Evolutionary conservation across 2,797 vertebrate genomes (phyloP), one percentile per base, ranked within the genome.

Genomic region (Notolabrus celidotus): DNA sequence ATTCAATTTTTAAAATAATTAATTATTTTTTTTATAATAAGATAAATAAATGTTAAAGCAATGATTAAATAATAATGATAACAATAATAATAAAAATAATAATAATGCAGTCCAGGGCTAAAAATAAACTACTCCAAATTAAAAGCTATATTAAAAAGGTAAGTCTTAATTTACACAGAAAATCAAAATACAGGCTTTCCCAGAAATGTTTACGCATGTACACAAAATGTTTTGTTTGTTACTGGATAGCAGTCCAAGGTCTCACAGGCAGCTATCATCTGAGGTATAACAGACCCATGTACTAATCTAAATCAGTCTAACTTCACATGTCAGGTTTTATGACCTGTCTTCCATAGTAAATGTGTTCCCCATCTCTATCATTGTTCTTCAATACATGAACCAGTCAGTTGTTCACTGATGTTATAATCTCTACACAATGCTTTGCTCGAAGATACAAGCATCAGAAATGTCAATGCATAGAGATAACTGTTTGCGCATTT

Each of bases 291-390:
- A 79, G 70, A 82, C 46, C 22, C n/a, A 29, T 38, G 36, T 49
- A 27, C 43, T 80, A 50, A 80, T 78, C 47, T 63, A 47, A 60
- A 69, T 80, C 79, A 90, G 65, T 87, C 70, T 51, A 36, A 67
- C 33, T 42, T 61, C 43, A 72, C 53, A 67, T 80, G 64, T 66
- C 83, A 89, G 66, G 53, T 76, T 85, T 92, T 88, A 74, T 16
- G 62, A 3, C 7, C 2, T 7, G 33, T 34, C 33, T 3, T 9
- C 33, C 34, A 9, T 10, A 34, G 34, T 7, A 34, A 9, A 10
- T 34, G 8, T 38, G 2, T 15, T 15, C 14, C 10, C 20, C 20
- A 22, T 46, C 20, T n/a, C 4, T 22, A 23, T 22, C 4, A 42
- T 42, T 58, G 15, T 41, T 53, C 38, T 22, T 59, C 80, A 64